Conservation (phyloP, 1,140 invertebrate species). For the Paralvinella palmiformis region DNA sequence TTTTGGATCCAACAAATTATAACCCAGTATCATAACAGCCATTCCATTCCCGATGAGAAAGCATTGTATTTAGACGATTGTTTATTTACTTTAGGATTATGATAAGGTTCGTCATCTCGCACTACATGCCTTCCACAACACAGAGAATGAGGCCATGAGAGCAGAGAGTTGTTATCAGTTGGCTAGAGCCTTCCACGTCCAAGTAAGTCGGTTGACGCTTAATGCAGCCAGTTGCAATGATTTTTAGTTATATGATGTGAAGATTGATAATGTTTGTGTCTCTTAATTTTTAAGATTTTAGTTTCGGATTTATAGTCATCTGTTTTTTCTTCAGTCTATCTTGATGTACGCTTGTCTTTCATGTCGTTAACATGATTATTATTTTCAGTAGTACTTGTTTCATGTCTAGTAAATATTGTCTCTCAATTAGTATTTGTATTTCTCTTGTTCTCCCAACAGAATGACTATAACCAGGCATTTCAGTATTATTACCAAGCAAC, state of each 20-base stretch:
- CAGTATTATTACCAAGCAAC: slow-evolving; percentile 99
- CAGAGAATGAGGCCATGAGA: slow-evolving; percentile 97
- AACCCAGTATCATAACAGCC: background rate
- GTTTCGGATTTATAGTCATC: background rate
- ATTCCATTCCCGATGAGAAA: background rate
- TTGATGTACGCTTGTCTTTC: background rate
- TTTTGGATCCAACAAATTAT: too few relatives aligned
- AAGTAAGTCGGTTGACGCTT: slow-evolving; percentile 50
- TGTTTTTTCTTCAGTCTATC: background rate
- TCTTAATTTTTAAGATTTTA: too few relatives aligned
- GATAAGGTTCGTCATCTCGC: slow-evolving; percentile 93
- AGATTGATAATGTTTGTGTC: too few relatives aligned
- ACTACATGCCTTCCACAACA: slow-evolving; percentile 95
- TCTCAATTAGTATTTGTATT: too few relatives aligned
- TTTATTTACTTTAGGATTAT: slow-evolving; percentile 65
- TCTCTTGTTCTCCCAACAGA: slow-evolving; percentile 50
- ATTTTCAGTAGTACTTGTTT: too few relatives aligned
- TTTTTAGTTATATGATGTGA: slow-evolving; percentile 10
- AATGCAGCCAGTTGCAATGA: too few relatives aligned
- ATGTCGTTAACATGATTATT: background rate
- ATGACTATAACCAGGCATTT: slow-evolving; percentile 95
- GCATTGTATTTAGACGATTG: background rate
- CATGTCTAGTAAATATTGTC: too few relatives aligned
- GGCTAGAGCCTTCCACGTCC: slow-evolving; percentile 91
- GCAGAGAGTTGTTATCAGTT: slow-evolving; percentile 98